Evolutionary conservation across 2,113 vertebrate species (phyloP), one percentile per base, ranked within the genome.

Genomic region (Speoplatyrhinus poulsoni): DNA sequence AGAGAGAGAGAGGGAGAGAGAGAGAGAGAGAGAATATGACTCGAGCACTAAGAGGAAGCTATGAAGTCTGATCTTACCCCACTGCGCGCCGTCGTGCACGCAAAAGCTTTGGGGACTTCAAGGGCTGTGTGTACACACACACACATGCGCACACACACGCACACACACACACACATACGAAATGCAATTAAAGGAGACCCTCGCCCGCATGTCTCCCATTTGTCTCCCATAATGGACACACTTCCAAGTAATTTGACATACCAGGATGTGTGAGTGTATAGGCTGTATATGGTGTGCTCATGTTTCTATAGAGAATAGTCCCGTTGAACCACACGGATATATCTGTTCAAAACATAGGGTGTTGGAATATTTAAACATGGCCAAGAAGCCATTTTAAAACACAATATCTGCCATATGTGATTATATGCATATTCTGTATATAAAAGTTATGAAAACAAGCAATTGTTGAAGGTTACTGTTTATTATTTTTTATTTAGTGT

Each of bases 1-100:
- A 52, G 50, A 52, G 36, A 41, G 36, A 41, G 19, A 19, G 19
- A 19, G 19, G 1, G 19, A 19, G 76, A 70, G 81, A 7, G 52
- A 54, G 52, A 54, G 65, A 87, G 85, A 83, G 84, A 86, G 82
- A 65, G 80, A 54, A 72, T 47, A 81, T 84, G 75, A 46, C 55
- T 49, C 75, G 81, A 70, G 88, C 76, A 70, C 80, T 85, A 85
- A 77, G 86, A 88, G 88, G 89, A 90, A 90, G 86, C 88, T 81
- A 82, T 80, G 82, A 73, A 79, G 79, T 83, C 84, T 89, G 83
- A 91, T 87, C 85, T 88, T 76, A 84, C 84, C 86, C 87, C 85
- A 65, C 79, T 80, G 82, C 79, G 75, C 78, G 77, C 79, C 82
- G 80, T 81, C 86, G 70, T 87, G 85, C 80, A 73, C 85, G 75